Base-by-base conservation (phyloP, 2,888 invertebrate species). In the Tortrix viridana region DNA sequence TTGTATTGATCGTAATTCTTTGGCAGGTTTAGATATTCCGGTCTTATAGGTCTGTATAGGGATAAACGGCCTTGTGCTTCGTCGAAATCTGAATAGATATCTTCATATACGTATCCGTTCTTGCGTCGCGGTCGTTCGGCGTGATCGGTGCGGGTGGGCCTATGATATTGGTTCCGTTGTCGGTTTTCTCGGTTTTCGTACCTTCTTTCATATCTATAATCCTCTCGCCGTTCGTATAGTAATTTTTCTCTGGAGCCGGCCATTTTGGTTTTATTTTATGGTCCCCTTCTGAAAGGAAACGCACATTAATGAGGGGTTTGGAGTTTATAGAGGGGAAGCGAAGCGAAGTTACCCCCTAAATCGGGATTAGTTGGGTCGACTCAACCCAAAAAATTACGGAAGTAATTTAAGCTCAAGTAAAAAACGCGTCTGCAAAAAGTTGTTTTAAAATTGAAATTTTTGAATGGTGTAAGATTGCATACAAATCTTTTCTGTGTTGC, bases 61-160 rank as follows among this genome's bases (percentile, higher is more conserved):
- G 92, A 92, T 19, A 92, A 63, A 1, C 88, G 76, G 3, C 91
- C 92, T 75, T 92, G 92, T 5, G 90, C 89, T 75, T 91, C 92
- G 54, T 92, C 92, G 69, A 89, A 92, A 69, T 92, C 91, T 22
- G 91, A 91, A 67, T 92, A 92, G 43, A 92, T 90, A 68, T 92
- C 92, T 81, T 92, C 92, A 70, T 87, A 92, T 14, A 92, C 91
- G 69, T 87, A 92, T 1, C 92, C 92, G 64, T 92, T 91, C 71
- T 85, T 90, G 44, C 91, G 76, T 73, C 82, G 78, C 6, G 88
- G 86, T 68, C 82, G 74, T 41, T 87, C 88, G 64, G 80, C 79
- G 53, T 71, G 66, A 22, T 76, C 71, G 49, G 63, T 67, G 5
- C 73, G 74, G 2, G 71, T 70, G 41, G 76, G 68, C 16, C 58